phyloP scores from a whole-genome alignment of 1,140 invertebrate species.

The Calliphora vicina region DNA sequence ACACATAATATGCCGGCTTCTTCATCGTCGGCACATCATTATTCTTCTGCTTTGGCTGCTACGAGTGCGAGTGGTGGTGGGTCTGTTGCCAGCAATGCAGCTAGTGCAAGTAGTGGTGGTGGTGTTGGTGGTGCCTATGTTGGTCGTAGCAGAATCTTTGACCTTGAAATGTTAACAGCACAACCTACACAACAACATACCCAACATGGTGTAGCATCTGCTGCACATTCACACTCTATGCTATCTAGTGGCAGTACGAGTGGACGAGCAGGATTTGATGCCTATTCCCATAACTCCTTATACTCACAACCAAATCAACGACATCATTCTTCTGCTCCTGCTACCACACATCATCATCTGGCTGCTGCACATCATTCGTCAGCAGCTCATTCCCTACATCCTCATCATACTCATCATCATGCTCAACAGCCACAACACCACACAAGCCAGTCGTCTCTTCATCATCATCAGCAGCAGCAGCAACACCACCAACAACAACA shows the following conservation, averaged over 20 bases:
- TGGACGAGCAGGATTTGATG: slow-evolving; percentile 20
- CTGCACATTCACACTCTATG: slow-evolving; percentile 28
- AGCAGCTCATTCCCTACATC: not conserved
- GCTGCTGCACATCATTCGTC: not conserved
- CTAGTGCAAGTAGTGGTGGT: not conserved
- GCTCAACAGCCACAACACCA: not conserved
- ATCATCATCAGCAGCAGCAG: not conserved
- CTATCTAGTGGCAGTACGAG: slow-evolving; percentile 15
- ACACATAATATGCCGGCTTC: slow-evolving; percentile 2
- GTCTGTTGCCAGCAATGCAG: not conserved
- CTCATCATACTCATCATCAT: not conserved
- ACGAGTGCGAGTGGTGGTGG: not conserved
- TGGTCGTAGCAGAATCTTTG: slow-evolving; percentile 5
- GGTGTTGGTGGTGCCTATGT: not conserved
- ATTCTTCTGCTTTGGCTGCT: not conserved
- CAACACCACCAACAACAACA: slow-evolving; percentile 10
- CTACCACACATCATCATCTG: not conserved
- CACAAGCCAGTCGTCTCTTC: not conserved
- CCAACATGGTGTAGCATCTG: slow-evolving; percentile 13
- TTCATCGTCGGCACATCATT: not conserved
- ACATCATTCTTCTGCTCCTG: not conserved
- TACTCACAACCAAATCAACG: not conserved
- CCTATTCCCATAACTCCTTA: slow-evolving; percentile 22
- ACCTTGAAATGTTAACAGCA: slow-evolving; percentile 26
- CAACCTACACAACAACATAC: not conserved